Percentiles rank a stretch among this genome's conserved stretches.
These are phyloP conservation scores for Lemur catta DNA, from an alignment of 2,797 vertebrate genomes.

Conservation along the genomic window DNA sequence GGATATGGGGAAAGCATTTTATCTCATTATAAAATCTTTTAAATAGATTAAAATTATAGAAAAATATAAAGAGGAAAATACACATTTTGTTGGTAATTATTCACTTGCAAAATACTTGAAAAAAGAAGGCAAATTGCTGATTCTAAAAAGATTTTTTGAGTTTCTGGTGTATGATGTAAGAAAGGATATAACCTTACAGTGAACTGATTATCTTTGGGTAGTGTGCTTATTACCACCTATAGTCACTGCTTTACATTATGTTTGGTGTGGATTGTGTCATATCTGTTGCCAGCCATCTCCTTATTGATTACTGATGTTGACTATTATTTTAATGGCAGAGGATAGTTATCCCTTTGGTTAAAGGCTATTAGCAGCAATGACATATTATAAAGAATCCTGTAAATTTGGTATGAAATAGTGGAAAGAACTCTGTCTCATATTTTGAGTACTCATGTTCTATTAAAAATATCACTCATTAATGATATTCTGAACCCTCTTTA, in stretches of 20 bases:
- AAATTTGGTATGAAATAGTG: neutral
- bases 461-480: neutral
- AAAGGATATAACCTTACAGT: neutral
- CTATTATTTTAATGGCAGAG: neutral
- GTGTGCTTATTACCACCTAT: neutral
- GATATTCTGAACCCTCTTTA: neutral
- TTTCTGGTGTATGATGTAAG: neutral
- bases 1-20: neutral
- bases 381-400: neutral
- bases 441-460: neutral
- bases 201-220: neutral
- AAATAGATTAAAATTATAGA: neutral
- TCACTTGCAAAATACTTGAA: neutral
- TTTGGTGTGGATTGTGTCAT: neutral
- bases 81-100: neutral
- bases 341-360: neutral
- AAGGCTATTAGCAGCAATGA: neutral
- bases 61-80: neutral
- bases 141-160: neutral
- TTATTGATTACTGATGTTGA: neutral
- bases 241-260: neutral
- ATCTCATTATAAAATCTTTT: neutral
- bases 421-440: neutral
- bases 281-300: neutral
- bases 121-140: neutral